Conservation (phyloP, 2,888 invertebrate genomes). For the Crepidodera aurea region DNA sequence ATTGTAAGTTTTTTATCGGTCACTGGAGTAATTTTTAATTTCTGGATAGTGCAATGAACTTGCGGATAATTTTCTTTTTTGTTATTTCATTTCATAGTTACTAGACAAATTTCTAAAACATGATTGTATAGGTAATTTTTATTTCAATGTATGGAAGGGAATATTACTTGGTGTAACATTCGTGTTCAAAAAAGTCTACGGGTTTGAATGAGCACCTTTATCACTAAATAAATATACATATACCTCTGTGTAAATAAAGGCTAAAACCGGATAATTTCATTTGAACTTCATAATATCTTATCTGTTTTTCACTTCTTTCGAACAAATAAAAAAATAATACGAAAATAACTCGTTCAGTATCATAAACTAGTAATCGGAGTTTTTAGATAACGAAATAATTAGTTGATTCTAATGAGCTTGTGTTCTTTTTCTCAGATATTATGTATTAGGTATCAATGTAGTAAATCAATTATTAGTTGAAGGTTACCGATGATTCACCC, state of each 20-base stretch:
- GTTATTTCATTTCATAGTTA: too few species aligned
- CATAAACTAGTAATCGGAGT: background rate
- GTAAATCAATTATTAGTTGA: conserved; percentile 12
- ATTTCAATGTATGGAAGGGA: background rate
- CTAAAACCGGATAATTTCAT: conserved; percentile 16
- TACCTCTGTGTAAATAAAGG: conserved; percentile 18
- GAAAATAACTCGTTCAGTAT: conserved; percentile 16
- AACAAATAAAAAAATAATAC: conserved; percentile 20
- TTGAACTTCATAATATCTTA: background rate
- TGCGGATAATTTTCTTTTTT: too few species aligned
- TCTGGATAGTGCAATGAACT: too few species aligned
- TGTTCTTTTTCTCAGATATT: conserved; percentile 2
- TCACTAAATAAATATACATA: conserved; percentile 16
- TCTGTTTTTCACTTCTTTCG: conserved; percentile 20
- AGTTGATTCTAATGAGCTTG: conserved; percentile 2
- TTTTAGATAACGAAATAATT: conserved; percentile 14
- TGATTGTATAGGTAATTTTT: too few species aligned
- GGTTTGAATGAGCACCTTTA: background rate
- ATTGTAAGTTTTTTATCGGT: too few species aligned
- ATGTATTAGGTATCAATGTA: conserved; percentile 1
- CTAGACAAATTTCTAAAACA: too few species aligned
- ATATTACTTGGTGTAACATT: background rate
- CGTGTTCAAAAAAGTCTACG: background rate
- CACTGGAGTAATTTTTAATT: too few species aligned
- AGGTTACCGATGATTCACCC: conserved; percentile 12